phyloP scores from a whole-genome alignment of 1,140 invertebrate genomes.

The Drosophila rhopaloa region DNA sequence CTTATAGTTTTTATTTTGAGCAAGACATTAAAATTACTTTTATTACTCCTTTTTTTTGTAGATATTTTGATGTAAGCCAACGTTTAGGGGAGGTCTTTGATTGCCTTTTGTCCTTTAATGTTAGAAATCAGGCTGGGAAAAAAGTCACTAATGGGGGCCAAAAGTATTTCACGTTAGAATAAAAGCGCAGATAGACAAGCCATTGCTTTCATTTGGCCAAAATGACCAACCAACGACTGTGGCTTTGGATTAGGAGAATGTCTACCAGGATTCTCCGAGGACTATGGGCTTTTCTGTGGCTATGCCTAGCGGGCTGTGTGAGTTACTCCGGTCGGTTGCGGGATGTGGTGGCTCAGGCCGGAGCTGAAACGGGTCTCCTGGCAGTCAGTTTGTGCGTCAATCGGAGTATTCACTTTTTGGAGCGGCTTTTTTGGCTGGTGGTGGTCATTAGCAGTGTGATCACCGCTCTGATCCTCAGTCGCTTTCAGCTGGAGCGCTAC shows the following conservation, averaged over 20 bases:
- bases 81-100: no score
- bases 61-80: no score
- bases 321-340: constrained; percentile 6
- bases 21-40: no score
- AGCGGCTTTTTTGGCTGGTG: constrained; percentile 65
- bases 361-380: constrained; percentile 66
- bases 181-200: constrained; percentile 6
- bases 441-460: constrained; percentile 55
- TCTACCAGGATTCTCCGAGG: constrained; percentile 1
- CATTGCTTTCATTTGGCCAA: constrained; percentile 9
- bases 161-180: neutral
- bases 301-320: neutral
- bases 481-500: constrained; percentile 80
- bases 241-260: constrained; percentile 2
- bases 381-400: constrained; percentile 62
- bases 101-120: neutral
- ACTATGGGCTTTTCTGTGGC: neutral
- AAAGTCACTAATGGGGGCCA: neutral
- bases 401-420: constrained; percentile 50
- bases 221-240: constrained; percentile 23
- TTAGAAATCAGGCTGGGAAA: neutral
- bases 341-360: constrained; percentile 52
- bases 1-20: no score
- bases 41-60: no score
- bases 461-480: constrained; percentile 52